These are phyloP conservation scores for Emydocephalus ijimae DNA, from an alignment of 2,113 vertebrate species.

Conservation along the genomic window DNA sequence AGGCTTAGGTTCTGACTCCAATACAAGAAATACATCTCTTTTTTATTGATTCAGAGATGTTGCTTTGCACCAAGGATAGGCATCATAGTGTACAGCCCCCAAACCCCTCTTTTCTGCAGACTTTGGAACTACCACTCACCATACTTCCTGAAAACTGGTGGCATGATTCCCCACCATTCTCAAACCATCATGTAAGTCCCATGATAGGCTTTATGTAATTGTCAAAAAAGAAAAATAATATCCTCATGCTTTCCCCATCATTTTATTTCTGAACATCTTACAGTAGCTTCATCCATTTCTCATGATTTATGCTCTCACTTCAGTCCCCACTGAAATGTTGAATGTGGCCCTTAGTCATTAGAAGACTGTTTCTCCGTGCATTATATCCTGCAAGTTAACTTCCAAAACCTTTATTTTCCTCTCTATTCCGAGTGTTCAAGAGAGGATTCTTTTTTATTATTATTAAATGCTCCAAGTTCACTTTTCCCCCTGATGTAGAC, in stretches of 20 bases:
- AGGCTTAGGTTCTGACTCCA: not conserved
- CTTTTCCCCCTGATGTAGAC: slow-evolving; percentile 44
- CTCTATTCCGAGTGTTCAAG: not conserved
- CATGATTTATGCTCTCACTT: not conserved
- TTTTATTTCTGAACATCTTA: not conserved
- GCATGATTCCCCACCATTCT: not conserved
- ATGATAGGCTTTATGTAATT: not conserved
- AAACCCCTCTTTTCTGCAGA: not conserved
- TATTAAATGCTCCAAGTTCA: slow-evolving; percentile 39
- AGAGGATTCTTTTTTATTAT: not conserved
- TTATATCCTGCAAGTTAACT: not conserved
- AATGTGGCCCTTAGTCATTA: not conserved
- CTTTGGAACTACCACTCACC: not conserved
- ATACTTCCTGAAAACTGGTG: not conserved
- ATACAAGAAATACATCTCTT: not conserved
- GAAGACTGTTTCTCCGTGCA: not conserved
- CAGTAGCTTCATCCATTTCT: not conserved
- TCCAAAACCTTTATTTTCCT: not conserved
- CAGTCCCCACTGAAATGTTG: not conserved
- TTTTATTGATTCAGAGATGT: not conserved
- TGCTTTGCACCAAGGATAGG: not conserved
- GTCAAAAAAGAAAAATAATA: not conserved
- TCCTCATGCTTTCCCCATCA: not conserved
- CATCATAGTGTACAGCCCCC: not conserved
- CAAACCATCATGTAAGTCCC: not conserved